Percentiles rank a stretch among this genome's conserved stretches.
Evolutionary conservation across 2,113 vertebrate genomes (phyloP).

Genomic region (Xiphorhynchus elegans): DNA sequence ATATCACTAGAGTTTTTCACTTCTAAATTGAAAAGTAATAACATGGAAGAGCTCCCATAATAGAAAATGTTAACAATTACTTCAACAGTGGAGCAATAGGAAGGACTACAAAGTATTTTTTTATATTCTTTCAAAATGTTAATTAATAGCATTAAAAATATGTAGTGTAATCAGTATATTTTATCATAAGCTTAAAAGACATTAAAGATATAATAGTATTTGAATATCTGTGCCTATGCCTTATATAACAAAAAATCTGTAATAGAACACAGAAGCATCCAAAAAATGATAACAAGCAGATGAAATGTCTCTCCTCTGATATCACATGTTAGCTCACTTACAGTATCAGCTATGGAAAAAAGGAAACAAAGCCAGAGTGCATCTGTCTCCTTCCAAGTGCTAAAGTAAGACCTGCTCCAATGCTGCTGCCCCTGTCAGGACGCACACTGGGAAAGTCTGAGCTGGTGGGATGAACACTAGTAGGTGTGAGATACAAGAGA

Average conservation of each 20-base stretch:
- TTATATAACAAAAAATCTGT: not conserved
- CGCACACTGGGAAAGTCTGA: not conserved
- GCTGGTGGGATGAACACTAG: not conserved
- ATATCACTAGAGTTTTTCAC: not conserved
- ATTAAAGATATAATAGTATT: not conserved
- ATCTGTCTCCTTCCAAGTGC: not conserved
- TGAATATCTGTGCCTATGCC: not conserved
- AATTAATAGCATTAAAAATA: not conserved
- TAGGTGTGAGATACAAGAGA: not conserved
- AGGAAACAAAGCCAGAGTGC: not conserved
- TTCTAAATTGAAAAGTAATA: not conserved
- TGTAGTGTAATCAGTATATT: not conserved
- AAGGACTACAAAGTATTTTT: not conserved
- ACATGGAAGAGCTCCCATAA: not conserved
- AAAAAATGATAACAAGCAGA: not conserved
- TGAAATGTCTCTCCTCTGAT: not conserved
- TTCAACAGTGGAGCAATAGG: not conserved
- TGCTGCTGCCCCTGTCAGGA: not conserved
- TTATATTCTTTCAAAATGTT: not conserved
- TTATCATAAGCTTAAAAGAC: not conserved
- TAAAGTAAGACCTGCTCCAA: not conserved
- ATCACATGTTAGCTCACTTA: not conserved
- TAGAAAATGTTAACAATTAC: not conserved
- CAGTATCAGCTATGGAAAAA: not conserved
- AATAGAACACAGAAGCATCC: not conserved